These are phyloP conservation scores for Platyrinchus mystaceus DNA, from an alignment of 2,797 vertebrate species.

Conservation along the genomic window DNA sequence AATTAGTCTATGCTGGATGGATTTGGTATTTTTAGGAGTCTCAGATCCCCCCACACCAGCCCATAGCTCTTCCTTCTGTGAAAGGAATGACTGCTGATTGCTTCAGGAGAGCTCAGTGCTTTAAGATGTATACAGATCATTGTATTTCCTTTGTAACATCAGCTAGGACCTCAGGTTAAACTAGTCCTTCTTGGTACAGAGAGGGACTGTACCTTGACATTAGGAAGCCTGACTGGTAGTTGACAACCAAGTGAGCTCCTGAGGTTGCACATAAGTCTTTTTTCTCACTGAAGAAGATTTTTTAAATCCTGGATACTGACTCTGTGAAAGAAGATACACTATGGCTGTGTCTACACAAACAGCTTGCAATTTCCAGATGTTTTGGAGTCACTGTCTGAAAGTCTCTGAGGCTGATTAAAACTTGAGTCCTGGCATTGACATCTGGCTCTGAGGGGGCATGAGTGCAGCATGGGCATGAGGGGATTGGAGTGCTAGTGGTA, in stretches of 20 bases:
- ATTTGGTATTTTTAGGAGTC: neutral
- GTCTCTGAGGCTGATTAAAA: neutral
- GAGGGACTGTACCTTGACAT: neutral
- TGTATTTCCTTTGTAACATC: neutral
- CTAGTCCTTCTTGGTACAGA: neutral
- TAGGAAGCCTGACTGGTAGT: neutral
- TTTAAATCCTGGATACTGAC: neutral
- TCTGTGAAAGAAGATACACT: neutral
- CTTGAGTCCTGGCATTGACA: neutral
- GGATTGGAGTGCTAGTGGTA: neutral
- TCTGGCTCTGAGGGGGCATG: neutral
- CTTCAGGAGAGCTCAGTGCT: neutral
- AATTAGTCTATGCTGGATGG: neutral
- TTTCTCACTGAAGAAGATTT: neutral
- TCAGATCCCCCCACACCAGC: neutral
- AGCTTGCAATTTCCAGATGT: neutral
- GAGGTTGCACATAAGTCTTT: neutral
- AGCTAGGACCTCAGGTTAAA: neutral
- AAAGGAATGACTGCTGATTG: neutral
- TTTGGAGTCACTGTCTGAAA: neutral
- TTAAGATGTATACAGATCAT: neutral
- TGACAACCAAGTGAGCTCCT: neutral
- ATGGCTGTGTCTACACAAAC: neutral
- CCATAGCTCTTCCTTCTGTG: neutral
- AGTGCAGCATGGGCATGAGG: neutral